Base-by-base conservation (phyloP, 2,888 invertebrate genomes). In the Petrolisthes manimaculis region DNA sequence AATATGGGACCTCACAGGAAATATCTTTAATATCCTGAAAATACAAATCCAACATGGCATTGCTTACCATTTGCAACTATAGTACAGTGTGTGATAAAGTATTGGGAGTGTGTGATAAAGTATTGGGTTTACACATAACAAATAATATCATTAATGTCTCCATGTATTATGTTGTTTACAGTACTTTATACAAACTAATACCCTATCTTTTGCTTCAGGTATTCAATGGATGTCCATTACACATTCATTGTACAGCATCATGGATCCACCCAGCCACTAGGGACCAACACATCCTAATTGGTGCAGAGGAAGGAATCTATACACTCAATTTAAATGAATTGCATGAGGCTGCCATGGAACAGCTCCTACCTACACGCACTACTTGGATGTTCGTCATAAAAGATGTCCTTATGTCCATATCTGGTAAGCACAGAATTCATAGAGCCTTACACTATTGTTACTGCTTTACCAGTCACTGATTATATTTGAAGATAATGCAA, bases 351-450 rank as follows among this genome's bases (percentile, higher is more conserved):
- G 97, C 97, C 88, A 97, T 99, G 94, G 98, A 99, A 94, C 97
- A 98, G 93, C 94, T 99, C 78, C 98, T 98, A 93, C 97, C 98
- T 78, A 95, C 99, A 86, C 95, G 98, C 92, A 99, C 99, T 71
- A 96, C 97, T 89, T 99, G 99, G 99, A 95, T 99, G 95, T 98
- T 98, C 93, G 98, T 99, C 91, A 98, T 99, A 92, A 99, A 99
- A 93, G 98, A 99, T 93, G 97, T 99, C 4, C 95, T 99, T 53
- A 99, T 99, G 98, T 97, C 99, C 0, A 94, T 99, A 74, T 99
- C 99, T 92, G 98, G 98, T 96, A 92, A 82, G 37, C 37, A 37
- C 37, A 37, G 37, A 37, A 37, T 37, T 37, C 37, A 37, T 37
- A 37, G 37, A 2, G 37, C 37, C 0, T 37, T 37, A 37, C 37